Base-by-base conservation (phyloP, 2,797 vertebrate genomes). In the Gymnodraco acuticeps region DNA sequence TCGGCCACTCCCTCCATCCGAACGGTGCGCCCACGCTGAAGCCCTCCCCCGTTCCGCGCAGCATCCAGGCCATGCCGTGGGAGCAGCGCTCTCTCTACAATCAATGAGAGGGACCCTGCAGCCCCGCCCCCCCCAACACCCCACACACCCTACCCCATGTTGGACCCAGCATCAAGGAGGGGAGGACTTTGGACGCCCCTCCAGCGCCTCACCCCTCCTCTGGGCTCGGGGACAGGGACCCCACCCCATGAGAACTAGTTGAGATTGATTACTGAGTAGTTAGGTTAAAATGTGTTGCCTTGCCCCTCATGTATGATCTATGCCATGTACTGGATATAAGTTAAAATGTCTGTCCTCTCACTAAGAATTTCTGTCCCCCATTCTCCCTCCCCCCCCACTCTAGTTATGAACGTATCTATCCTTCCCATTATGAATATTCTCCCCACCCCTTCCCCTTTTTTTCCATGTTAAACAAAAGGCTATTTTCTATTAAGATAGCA, bases 31-130 rank as follows among this genome's bases (percentile, higher is more conserved):
- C 93, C 66, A 92, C 92, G n/a, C 91, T 94, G 86, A 94, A 94
- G 87, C 93, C 93, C 70, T 90, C 93, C 64, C 90, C 93, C 0
- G 87, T 94, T 82, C 90, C 92, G 41, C 93, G 93, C 75, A 89
- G 84, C 90, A 93, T 94, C 87, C 93, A 94, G 90, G 81, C 89
- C 77, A 93, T 94, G 92, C 93, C 92, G 64, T 94, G 93, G 93
- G 93, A 94, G 89, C 93, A 94, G 90, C 93, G 93, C 76, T 93
- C 93, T 27, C 93, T 94, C 83, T 94, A 94, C 90, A 94, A 94
- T 88, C 93, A 94, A 92, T 94, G 90, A 94, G 70, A 81, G 3
- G 73, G 66, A 82, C 56, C 73, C 63, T 5, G 23, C 59, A 13
- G 0, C 33, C 52, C 43, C 17, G 43, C 17, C 46, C 33, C 58